Evolutionary conservation across 2,888 invertebrate species (phyloP).

Genomic region (Drosophila sordidula): DNA sequence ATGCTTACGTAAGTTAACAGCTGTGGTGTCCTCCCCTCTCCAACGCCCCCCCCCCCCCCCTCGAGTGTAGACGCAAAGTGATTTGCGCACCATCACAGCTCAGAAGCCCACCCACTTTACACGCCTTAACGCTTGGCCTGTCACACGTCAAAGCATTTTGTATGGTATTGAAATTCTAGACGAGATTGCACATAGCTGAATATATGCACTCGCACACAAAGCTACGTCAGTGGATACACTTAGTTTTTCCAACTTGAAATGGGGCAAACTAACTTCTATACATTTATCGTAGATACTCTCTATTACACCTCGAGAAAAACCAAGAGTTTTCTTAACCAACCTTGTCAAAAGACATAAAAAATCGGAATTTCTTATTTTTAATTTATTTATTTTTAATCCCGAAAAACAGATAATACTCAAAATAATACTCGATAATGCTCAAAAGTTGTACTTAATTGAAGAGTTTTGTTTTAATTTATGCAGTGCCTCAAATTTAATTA

Average conservation of each 20-base stretch:
- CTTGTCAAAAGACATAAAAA: too few relatives aligned
- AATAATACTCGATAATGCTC: too few relatives aligned
- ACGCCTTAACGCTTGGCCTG: constrained; percentile 44
- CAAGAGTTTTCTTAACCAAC: too few relatives aligned
- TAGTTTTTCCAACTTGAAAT: neutral
- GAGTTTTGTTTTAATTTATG: too few relatives aligned
- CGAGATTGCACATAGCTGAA: constrained; percentile 39
- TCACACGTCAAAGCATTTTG: constrained; percentile 66
- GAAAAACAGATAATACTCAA: too few relatives aligned
- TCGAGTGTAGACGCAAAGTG: constrained; percentile 10
- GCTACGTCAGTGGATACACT: constrained; percentile 8
- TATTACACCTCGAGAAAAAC: too few relatives aligned
- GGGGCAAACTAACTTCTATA: too few relatives aligned
- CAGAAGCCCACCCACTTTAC: constrained; percentile 31
- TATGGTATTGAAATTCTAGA: constrained; percentile 72
- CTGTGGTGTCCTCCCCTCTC: neutral
- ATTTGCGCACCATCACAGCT: constrained; percentile 18
- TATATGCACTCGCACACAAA: constrained; percentile 17
- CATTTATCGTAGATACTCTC: too few relatives aligned
- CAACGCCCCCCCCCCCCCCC: neutral
- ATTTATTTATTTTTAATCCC: too few relatives aligned
- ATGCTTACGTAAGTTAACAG: constrained; percentile 37
- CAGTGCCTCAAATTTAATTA: too few relatives aligned
- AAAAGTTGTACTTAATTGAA: too few relatives aligned
- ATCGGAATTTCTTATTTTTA: too few relatives aligned